Conservation (phyloP, 2,888 invertebrate species). For the Parapristionchus giblindavisi region DNA sequence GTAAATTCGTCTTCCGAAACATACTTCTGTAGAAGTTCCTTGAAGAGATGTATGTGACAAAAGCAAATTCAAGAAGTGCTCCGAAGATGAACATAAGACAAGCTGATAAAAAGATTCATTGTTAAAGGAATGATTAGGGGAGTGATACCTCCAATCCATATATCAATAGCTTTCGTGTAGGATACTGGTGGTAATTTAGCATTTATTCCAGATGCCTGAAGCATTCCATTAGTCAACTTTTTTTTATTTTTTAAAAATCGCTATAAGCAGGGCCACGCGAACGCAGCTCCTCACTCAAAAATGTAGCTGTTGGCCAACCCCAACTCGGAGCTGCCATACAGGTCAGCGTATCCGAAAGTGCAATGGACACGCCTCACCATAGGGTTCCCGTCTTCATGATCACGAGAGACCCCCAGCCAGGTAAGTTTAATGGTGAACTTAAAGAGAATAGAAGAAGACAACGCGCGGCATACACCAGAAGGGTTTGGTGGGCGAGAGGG, state of each 20-base stretch:
- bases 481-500: no score
- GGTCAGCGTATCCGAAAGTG: no score
- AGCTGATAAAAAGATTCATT: slow-evolving; percentile 42
- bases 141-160: slow-evolving; percentile 60
- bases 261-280: slow-evolving; percentile 5
- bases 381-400: no score
- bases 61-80: slow-evolving; percentile 92
- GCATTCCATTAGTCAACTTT: not conserved
- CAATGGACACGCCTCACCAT: no score
- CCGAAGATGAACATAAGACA: slow-evolving; percentile 96
- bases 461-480: no score
- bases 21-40: slow-evolving; percentile 39
- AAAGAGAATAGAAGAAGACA: no score
- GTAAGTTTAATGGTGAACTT: no score
- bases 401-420: no score
- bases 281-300: no score
- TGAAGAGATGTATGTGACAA: slow-evolving; percentile 83
- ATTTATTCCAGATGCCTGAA: slow-evolving; percentile 63
- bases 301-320: no score
- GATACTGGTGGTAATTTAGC: slow-evolving; percentile 76
- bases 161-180: slow-evolving; percentile 82
- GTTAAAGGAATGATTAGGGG: not conserved
- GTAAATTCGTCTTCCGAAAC: not conserved
- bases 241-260: not conserved
- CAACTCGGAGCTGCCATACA: no score